These are phyloP conservation scores for Gyps fulvus DNA, from an alignment of 2,113 vertebrate genomes.

Conservation along the genomic window DNA sequence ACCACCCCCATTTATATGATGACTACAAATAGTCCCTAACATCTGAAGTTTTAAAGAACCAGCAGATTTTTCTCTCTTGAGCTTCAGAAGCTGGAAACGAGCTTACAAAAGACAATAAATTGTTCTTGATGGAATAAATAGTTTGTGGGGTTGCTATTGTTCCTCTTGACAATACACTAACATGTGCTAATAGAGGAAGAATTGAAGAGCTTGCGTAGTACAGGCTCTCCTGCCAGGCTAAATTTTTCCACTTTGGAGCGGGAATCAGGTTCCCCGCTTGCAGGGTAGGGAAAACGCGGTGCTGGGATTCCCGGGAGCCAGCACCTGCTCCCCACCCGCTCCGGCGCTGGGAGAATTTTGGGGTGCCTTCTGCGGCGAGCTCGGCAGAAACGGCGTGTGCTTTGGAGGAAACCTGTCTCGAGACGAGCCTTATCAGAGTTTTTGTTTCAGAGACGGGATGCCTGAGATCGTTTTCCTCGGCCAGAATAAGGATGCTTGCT, in stretches of 20 bases:
- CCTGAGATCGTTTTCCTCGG: neutral
- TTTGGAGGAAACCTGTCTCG: neutral
- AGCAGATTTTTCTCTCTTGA: slow-evolving; percentile 54
- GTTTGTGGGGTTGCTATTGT: slow-evolving; percentile 60
- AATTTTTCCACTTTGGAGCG: slow-evolving; percentile 49
- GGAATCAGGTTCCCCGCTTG: slow-evolving; percentile 18
- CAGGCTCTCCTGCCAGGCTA: slow-evolving; percentile 28
- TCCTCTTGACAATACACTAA: slow-evolving; percentile 57
- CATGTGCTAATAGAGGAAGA: slow-evolving; percentile 64
- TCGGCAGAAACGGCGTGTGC: neutral
- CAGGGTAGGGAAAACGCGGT: neutral
- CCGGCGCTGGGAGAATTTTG: accelerated
- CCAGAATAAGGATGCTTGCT: neutral
- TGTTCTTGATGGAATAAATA: slow-evolving; percentile 65
- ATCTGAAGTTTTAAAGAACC: slow-evolving; percentile 69
- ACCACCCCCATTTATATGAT: slow-evolving; percentile 70
- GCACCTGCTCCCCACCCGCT: slow-evolving; percentile 30
- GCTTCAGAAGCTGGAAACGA: slow-evolving; percentile 62
- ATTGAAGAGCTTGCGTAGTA: slow-evolving; percentile 58
- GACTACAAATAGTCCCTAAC: slow-evolving; percentile 65
- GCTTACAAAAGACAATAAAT: slow-evolving; percentile 64
- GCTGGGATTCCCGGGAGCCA: neutral
- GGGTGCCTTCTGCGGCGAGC: neutral
- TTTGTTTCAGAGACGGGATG: neutral
- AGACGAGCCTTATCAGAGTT: neutral